Percentiles rank a stretch among this genome's conserved stretches.
These are phyloP conservation scores for Eupristina koningsbergeri DNA, from an alignment of 1,140 invertebrate genomes.

Conservation along the genomic window DNA sequence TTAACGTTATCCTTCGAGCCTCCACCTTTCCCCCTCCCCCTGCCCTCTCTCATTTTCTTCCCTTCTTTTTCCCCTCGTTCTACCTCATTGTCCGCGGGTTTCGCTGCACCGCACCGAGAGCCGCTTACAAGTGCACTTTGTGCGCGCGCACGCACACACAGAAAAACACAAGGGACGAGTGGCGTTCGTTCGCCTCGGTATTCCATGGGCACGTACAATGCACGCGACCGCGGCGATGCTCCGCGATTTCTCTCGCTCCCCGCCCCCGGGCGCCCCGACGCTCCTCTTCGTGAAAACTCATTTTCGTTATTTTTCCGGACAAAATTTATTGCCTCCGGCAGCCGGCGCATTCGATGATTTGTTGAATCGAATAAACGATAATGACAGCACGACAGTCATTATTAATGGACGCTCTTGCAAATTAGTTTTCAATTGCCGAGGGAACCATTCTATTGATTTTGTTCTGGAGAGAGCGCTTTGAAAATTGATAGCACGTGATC, in stretches of 20 bases:
- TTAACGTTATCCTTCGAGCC: slow-evolving; percentile 67
- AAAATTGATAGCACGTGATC: no score
- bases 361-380: neutral
- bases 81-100: slow-evolving; percentile 5
- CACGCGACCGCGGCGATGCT: neutral
- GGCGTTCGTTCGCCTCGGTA: neutral
- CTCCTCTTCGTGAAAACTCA: neutral
- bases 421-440: neutral
- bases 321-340: slow-evolving; percentile 7
- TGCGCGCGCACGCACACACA: neutral
- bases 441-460: neutral
- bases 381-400: neutral
- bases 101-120: slow-evolving; percentile 1
- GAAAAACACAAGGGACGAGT: neutral
- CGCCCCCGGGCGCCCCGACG: no score
- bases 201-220: neutral
- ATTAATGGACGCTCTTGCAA: neutral
- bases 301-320: no score
- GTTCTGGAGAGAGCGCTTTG: no score
- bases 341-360: neutral
- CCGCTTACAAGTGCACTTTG: slow-evolving; percentile 8
- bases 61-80: slow-evolving; percentile 35
- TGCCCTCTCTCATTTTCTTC: slow-evolving; percentile 35
- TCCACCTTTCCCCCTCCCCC: slow-evolving; percentile 50
- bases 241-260: neutral